A percentile compares a stretch with the other conserved stretches of the same genome.
These are phyloP conservation scores for Dolomedes plantarius DNA, from an alignment of 2,888 invertebrate species.

Conservation along the genomic window DNA sequence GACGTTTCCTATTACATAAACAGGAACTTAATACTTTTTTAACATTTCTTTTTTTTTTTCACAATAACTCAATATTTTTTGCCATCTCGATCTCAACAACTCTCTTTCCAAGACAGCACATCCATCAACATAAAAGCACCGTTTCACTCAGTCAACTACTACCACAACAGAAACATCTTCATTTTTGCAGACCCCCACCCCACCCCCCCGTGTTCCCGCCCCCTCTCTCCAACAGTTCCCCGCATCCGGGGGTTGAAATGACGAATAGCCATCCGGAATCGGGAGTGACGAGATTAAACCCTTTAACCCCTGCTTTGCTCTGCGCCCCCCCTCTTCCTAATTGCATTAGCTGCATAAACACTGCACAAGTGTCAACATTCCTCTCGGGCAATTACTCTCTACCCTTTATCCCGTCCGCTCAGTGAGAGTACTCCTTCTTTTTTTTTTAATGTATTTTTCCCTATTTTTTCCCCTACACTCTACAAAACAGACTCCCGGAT, in stretches of 20 bases:
- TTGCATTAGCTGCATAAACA: constrained; percentile 52
- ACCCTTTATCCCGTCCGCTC: background rate
- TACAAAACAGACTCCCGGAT: background rate
- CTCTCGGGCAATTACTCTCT: constrained; percentile 6
- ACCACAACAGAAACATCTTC: background rate
- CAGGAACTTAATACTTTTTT: too few species aligned
- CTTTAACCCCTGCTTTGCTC: constrained; percentile 19
- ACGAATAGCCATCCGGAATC: constrained; percentile 22
- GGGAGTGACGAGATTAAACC: constrained; percentile 39
- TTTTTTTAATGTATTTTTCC: background rate
- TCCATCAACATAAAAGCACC: background rate
- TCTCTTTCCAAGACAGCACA: background rate
- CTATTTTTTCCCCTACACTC: background rate
- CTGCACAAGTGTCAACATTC: constrained; percentile 4
- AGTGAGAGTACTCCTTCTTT: background rate
- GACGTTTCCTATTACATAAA: too few species aligned
- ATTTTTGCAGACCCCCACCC: too few species aligned
- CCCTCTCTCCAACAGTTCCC: background rate
- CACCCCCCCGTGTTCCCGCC: background rate
- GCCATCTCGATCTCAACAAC: too few species aligned
- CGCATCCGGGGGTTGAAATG: constrained; percentile 2
- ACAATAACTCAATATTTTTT: too few species aligned
- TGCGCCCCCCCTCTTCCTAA: constrained; percentile 12
- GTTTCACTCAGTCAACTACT: background rate
- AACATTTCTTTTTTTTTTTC: too few species aligned